Conservation (phyloP, 2,888 invertebrate species). For the Hydroisotoma schaefferi region DNA sequence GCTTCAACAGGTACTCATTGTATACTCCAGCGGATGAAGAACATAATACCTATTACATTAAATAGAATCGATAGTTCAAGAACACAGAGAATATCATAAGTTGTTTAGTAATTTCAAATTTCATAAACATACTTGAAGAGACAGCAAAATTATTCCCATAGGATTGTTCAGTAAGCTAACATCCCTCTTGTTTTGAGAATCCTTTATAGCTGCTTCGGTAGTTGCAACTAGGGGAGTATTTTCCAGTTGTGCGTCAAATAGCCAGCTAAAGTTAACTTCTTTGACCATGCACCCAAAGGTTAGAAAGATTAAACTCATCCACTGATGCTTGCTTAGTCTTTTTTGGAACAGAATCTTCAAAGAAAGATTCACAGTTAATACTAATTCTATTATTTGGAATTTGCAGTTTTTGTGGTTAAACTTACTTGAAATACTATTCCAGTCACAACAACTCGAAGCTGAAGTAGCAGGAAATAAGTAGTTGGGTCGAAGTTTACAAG, state of each 20-base stretch:
- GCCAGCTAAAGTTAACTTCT: slow-evolving; percentile 62
- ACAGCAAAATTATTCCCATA: slow-evolving; percentile 51
- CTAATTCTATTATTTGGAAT: neutral
- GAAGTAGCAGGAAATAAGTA: slow-evolving; percentile 84
- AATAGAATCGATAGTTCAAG: neutral
- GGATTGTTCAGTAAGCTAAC: slow-evolving; percentile 22
- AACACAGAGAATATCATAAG: neutral
- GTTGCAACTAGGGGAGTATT: too few relatives aligned
- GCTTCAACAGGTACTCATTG: slow-evolving; percentile 86
- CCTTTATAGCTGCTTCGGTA: too few relatives aligned
- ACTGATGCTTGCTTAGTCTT: slow-evolving; percentile 73
- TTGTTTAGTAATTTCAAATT: neutral
- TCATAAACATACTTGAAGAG: slow-evolving; percentile 53
- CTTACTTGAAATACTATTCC: slow-evolving; percentile 85
- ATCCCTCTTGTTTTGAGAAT: neutral
- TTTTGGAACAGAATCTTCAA: slow-evolving; percentile 79
- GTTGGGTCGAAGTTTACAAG: slow-evolving; percentile 89
- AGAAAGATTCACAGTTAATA: slow-evolving; percentile 1
- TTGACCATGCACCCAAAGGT: slow-evolving; percentile 90
- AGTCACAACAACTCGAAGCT: slow-evolving; percentile 86
- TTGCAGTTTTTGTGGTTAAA: slow-evolving; percentile 1
- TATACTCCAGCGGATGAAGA: slow-evolving; percentile 94
- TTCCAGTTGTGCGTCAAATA: slow-evolving; percentile 19
- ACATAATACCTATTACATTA: slow-evolving; percentile 58
- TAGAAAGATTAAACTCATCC: slow-evolving; percentile 80